Evolutionary conservation across 1,140 invertebrate genomes (phyloP), one percentile per base, ranked within the genome.

Genomic region (Penaeus indicus): DNA sequence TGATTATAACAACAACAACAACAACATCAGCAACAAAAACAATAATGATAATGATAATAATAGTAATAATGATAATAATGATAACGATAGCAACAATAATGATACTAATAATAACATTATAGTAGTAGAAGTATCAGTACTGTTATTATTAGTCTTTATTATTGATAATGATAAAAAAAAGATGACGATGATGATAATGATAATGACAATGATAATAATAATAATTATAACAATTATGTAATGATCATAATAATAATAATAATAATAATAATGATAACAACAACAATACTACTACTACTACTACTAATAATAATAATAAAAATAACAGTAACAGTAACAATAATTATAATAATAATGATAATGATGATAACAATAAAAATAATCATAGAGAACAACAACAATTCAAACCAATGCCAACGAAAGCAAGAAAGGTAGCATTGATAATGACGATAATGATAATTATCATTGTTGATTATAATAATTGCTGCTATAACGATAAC

Each of bases 361-460:
- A 67, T 67, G 7, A 67, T 67, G 7, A 67, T 67, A 67, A 67
- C 7, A 7, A 67, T 67, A 67, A 67, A 3, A 67, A 67, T 67
- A 7, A 3, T 67, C 21, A 67, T 67, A 67, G 7, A 67, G 3
- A 67, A 64, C n/a, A 64, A 64, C n/a, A 64, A 64, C n/a, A 64
- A 64, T 18, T 67, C 2, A 67, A 22, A 2, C 3, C 7, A 67
- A 67, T 67, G 25, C 2, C 7, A 7, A 67, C 25, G 7, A 67
- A 22, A 7, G 25, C 7, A 2, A 67, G 2, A 67, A 7, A 22
- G 7, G 7, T 67, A 67, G 1, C n/a, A 64, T 18, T 64, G 63
- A 64, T n/a, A 64, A 64, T 64, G n/a, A 64, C n/a, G 63, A 64
- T 64, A 64, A 64, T n/a, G n/a, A n/a, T n/a, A n/a, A n/a, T n/a